phyloP scores from a whole-genome alignment of 2,888 invertebrate species.

The Proisotoma minuta region DNA sequence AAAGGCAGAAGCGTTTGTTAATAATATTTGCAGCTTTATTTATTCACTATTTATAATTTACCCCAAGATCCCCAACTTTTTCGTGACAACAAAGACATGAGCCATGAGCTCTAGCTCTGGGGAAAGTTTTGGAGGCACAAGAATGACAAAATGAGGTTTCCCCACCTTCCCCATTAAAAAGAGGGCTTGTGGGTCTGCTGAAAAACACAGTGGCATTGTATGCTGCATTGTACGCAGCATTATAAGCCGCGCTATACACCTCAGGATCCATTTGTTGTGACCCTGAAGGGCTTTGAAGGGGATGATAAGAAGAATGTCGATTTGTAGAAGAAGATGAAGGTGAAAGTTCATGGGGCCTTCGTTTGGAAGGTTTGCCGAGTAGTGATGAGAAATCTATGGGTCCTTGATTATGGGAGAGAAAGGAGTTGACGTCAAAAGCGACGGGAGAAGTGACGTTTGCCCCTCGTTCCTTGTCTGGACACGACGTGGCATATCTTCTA shows the following conservation, averaged over 20 bases:
- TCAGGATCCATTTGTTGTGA: background rate
- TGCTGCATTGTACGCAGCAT: constrained; percentile 35
- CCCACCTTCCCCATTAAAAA: constrained; percentile 5
- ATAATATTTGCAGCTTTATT: too few relatives aligned
- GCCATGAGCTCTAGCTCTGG: constrained; percentile 34
- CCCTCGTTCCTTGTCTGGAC: constrained; percentile 37
- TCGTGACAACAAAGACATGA: constrained; percentile 42
- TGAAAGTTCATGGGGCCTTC: constrained; percentile 2
- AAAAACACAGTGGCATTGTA: constrained; percentile 38
- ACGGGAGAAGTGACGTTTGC: constrained; percentile 30
- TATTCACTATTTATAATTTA: constrained; percentile 19
- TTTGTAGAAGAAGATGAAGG: constrained; percentile 22
- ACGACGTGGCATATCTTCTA: constrained; percentile 43
- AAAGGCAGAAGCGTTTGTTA: too few relatives aligned
- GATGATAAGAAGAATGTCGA: constrained; percentile 47
- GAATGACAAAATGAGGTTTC: constrained; percentile 25
- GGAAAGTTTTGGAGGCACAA: constrained; percentile 43
- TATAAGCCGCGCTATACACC: constrained; percentile 18
- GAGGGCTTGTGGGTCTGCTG: constrained; percentile 44
- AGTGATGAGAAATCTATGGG: constrained; percentile 33
- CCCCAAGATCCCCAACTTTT: constrained; percentile 25
- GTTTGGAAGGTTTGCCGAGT: constrained; percentile 20
- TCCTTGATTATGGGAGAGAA: constrained; percentile 31
- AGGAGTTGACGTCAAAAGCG: constrained; percentile 34
- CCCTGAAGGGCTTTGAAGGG: too few relatives aligned